Evolutionary conservation across 1,140 invertebrate genomes (phyloP).

Genomic region (Ceratina japonica): DNA sequence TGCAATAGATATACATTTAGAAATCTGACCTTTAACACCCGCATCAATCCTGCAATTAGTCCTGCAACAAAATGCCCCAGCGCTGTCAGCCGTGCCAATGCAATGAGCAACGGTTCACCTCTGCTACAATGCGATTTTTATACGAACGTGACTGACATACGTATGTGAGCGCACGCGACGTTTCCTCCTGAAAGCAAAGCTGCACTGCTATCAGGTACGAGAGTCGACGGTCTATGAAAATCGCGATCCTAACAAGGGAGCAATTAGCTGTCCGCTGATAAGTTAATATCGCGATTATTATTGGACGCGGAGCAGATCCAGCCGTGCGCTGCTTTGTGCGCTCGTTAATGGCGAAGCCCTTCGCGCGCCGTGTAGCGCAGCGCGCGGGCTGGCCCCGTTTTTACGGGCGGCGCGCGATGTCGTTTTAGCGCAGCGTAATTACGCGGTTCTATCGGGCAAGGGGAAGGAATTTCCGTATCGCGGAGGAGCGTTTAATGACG

Average conservation of each 20-base stretch:
- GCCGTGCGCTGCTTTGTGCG: conserved; percentile 13
- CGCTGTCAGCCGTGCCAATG: conserved; percentile 4
- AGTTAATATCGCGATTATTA: conserved; percentile 26
- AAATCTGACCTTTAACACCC: background rate
- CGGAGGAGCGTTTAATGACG: conserved; percentile 59
- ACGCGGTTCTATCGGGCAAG: conserved; percentile 29
- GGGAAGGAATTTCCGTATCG: conserved; percentile 55
- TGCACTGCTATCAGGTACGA: background rate
- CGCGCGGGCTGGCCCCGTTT: background rate
- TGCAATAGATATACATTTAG: no score
- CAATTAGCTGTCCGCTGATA: conserved; percentile 26
- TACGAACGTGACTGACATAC: conserved; percentile 5
- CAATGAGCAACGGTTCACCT: conserved; percentile 8
- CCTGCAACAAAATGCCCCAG: background rate
- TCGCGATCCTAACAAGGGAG: background rate
- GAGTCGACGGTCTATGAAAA: background rate
- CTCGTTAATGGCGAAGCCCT: conserved; percentile 10
- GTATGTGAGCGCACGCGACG: background rate
- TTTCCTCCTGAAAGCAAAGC: background rate
- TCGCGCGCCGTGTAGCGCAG: no score
- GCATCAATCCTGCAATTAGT: background rate
- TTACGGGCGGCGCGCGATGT: conserved; percentile 29
- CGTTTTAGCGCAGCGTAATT: conserved; percentile 49
- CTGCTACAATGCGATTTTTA: conserved; percentile 24
- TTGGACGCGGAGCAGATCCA: background rate